Evolutionary conservation across 2,888 invertebrate species (phyloP).

Genomic region (Capitulum mitella): DNA sequence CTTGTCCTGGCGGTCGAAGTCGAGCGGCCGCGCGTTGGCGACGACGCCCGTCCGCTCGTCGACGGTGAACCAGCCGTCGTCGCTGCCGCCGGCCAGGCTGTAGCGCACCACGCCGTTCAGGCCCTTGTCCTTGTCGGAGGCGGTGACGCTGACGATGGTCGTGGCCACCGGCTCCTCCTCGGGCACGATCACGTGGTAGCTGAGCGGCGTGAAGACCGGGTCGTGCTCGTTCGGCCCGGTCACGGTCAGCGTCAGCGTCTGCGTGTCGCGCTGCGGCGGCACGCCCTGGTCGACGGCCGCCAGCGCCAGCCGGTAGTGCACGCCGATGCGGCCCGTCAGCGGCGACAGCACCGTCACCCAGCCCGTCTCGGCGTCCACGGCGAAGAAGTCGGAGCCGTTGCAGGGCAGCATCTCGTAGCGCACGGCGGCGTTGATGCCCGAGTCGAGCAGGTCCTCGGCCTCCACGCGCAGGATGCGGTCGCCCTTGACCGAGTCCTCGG

Average conservation of each 20-base stretch:
- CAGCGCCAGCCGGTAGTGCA: constrained; percentile 59
- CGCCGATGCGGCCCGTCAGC: constrained; percentile 47
- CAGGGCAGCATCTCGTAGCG: constrained; percentile 41
- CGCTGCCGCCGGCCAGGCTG: constrained; percentile 68
- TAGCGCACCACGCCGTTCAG: constrained; percentile 85
- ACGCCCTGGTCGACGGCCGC: constrained; percentile 79
- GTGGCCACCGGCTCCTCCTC: constrained; percentile 84
- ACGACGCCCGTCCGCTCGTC: constrained; percentile 69
- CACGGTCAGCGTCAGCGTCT: constrained; percentile 63
- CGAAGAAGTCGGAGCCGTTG: constrained; percentile 43
- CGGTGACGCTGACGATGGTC: constrained; percentile 72
- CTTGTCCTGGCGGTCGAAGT: constrained; percentile 76
- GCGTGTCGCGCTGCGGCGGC: constrained; percentile 73
- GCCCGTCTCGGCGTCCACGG: constrained; percentile 42
- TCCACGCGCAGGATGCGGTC: constrained; percentile 37
- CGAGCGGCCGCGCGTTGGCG: constrained; percentile 67
- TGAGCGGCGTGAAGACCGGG: constrained; percentile 67
- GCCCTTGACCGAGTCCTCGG: constrained; percentile 48
- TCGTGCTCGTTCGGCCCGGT: constrained; percentile 74
- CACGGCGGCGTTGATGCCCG: constrained; percentile 44
- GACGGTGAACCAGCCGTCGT: constrained; percentile 66
- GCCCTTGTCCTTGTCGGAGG: constrained; percentile 75
- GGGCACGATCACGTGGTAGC: constrained; percentile 81
- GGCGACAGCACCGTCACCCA: constrained; percentile 65
- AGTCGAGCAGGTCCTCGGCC: constrained; percentile 41